Conservation (phyloP, 1,140 invertebrate genomes). For the Bombyx mandarina region DNA sequence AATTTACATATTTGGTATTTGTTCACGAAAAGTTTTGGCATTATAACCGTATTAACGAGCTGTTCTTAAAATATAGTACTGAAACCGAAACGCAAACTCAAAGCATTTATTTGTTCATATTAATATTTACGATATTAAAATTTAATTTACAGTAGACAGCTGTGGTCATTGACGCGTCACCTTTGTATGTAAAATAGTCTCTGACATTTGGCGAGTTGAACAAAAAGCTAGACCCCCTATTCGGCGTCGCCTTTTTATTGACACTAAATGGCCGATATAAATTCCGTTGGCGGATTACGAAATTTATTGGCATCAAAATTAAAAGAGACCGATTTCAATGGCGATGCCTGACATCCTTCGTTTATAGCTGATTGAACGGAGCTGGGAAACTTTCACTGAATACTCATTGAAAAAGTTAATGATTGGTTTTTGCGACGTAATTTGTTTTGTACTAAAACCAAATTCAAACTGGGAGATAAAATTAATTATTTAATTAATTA, state of each 20-base stretch:
- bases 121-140: no score
- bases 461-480: not conserved
- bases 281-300: constrained; percentile 63
- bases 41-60: constrained; percentile 21
- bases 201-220: constrained; percentile 33
- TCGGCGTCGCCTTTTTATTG: constrained; percentile 44
- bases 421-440: constrained; percentile 17
- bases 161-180: constrained; percentile 11
- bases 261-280: constrained; percentile 67
- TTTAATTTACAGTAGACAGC: no score
- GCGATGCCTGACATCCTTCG: constrained; percentile 50
- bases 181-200: constrained; percentile 62
- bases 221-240: constrained; percentile 30
- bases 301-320: constrained; percentile 67
- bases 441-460: not conserved
- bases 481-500: no score
- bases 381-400: constrained; percentile 37
- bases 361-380: constrained; percentile 37
- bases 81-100: no score
- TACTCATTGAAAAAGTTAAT: constrained; percentile 40
- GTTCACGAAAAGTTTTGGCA: constrained; percentile 15
- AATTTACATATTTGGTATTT: not conserved
- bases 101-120: no score
- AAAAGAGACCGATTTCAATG: constrained; percentile 68
- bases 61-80: no score